Evolutionary conservation across 2,888 invertebrate genomes (phyloP).

Genomic region (Dryomyza anilis): DNA sequence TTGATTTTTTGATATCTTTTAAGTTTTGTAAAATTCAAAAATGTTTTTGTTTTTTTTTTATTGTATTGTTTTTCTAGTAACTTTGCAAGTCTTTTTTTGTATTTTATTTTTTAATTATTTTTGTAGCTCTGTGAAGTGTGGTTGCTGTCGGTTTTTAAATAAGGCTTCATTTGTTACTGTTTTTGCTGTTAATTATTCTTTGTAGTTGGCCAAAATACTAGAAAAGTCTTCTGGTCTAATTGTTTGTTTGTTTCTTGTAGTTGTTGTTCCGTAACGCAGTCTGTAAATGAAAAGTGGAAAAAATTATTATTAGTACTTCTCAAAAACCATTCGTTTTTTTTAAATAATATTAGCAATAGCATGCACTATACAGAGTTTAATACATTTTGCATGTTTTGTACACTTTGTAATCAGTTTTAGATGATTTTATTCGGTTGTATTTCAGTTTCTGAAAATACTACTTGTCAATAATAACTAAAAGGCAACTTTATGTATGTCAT

Average conservation of each 20-base stretch:
- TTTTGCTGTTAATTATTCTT: conserved; percentile 8
- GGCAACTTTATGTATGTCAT: no score
- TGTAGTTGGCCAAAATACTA: conserved; percentile 32
- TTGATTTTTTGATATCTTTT: neutral
- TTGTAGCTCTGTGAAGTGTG: conserved; percentile 26
- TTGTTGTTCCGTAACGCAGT: conserved; percentile 34
- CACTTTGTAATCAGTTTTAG: no score
- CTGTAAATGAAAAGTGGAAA: conserved; percentile 15
- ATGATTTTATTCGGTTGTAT: no score
- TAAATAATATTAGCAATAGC: no score
- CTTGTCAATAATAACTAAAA: no score
- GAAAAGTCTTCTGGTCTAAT: conserved; percentile 36
- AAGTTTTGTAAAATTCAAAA: neutral
- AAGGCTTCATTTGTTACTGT: conserved; percentile 29
- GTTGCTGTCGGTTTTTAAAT: conserved; percentile 31
- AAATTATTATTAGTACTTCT: no score
- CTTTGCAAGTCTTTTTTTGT: conserved; percentile 36
- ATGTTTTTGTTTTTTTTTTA: conserved; percentile 7
- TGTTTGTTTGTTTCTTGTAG: conserved; percentile 24
- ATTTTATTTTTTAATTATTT: conserved; percentile 38
- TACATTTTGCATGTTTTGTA: no score
- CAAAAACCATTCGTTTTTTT: no score
- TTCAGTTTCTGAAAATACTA: no score
- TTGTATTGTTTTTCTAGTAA: conserved; percentile 9
- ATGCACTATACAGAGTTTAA: no score